Conservation (phyloP, 2,113 vertebrate genomes). For the Xenotilapia flavipinnis region DNA sequence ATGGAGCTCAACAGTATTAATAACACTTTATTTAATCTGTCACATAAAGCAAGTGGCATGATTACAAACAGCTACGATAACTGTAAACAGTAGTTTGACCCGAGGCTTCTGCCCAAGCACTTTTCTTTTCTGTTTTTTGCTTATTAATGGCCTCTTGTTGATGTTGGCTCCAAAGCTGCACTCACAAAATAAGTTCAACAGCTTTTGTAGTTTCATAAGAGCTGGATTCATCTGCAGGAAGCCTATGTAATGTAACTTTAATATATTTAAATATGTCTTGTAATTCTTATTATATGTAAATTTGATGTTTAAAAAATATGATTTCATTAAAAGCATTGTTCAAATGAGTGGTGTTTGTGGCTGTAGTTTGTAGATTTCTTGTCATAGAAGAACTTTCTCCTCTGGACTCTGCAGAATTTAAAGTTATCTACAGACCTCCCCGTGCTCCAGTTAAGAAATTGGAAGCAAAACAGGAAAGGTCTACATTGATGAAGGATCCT, state of each 20-base stretch:
- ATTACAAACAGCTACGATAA: neutral
- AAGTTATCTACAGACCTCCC: neutral
- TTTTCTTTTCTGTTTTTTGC: neutral
- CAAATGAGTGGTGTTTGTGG: neutral
- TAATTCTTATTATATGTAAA: neutral
- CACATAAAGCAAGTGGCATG: neutral
- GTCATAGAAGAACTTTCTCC: neutral
- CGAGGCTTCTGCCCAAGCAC: neutral
- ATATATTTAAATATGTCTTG: neutral
- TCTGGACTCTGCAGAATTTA: neutral
- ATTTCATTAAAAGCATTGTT: neutral
- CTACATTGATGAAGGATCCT: neutral
- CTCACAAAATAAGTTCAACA: neutral
- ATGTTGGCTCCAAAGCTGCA: neutral
- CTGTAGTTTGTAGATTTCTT: neutral
- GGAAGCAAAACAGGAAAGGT: neutral
- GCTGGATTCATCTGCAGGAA: neutral
- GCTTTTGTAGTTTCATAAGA: neutral
- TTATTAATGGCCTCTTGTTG: neutral
- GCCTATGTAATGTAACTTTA: neutral
- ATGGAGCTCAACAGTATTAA: neutral
- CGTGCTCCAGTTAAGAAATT: neutral
- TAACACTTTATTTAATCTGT: neutral
- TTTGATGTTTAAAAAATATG: neutral
- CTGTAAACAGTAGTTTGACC: neutral